Conservation (phyloP, 2,888 invertebrate species). For the Chymomyza amoena region DNA sequence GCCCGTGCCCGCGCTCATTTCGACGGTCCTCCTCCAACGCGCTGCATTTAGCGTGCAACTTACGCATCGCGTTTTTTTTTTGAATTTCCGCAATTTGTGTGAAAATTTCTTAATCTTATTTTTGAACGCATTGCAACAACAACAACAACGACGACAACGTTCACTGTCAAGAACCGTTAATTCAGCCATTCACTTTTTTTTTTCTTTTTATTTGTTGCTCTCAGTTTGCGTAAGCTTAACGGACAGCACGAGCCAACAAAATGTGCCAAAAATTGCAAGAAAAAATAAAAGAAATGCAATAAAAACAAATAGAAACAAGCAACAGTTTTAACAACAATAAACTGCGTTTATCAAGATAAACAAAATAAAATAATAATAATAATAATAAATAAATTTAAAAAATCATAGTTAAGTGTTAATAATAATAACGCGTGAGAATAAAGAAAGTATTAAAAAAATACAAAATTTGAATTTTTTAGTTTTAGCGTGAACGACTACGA, state of each 20-base stretch:
- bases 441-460: no score
- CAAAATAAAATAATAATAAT: no score
- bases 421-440: no score
- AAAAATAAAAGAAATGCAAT: conserved; percentile 1
- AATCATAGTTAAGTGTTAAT: no score
- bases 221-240: not conserved
- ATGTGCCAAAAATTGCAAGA: not conserved
- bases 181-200: not conserved
- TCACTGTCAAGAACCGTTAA: not conserved
- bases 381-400: no score
- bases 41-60: not conserved
- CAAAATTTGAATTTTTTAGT: no score
- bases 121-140: conserved; percentile 1
- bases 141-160: not conserved
- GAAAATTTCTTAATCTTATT: not conserved
- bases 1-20: not conserved
- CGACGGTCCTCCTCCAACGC: no score
- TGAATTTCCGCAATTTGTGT: not conserved
- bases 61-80: not conserved
- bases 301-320: not conserved
- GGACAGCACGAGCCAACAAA: not conserved
- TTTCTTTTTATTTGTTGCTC: not conserved
- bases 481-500: no score
- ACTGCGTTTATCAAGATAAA: no score
- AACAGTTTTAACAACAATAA: no score